phyloP scores from a whole-genome alignment of 1,140 invertebrate genomes.

The Bathynomus jamesi region DNA sequence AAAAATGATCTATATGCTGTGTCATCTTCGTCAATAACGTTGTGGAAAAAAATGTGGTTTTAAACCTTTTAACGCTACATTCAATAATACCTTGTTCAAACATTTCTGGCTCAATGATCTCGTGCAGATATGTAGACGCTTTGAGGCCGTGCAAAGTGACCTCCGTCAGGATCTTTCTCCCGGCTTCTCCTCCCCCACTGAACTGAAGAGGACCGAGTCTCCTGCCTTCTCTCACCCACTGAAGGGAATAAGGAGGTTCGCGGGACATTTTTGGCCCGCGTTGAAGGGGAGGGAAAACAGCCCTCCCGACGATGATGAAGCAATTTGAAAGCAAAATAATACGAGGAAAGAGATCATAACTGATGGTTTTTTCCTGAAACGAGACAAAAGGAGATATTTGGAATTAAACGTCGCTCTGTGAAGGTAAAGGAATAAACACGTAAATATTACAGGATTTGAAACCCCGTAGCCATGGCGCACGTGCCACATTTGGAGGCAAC shows the following conservation, averaged over 20 bases:
- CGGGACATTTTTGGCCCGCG: conserved; percentile 7
- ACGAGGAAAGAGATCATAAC: not conserved
- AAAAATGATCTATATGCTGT: not conserved
- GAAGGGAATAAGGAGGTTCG: conserved; percentile 22
- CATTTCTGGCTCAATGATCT: conserved; percentile 57
- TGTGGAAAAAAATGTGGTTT: too few species aligned
- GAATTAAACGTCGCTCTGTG: not conserved
- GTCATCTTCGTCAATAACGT: not conserved
- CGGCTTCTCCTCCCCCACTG: conserved; percentile 17
- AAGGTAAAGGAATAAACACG: not conserved
- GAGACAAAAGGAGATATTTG: not conserved
- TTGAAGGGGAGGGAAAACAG: not conserved
- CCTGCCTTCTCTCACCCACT: conserved; percentile 22
- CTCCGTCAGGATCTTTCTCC: conserved; percentile 21
- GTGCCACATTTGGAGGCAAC: too few species aligned
- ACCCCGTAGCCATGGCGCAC: too few species aligned
- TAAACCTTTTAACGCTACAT: conserved; percentile 29
- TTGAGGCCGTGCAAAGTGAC: conserved; percentile 53
- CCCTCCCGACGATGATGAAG: not conserved
- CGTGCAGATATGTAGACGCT: conserved; percentile 57
- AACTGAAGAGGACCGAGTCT: conserved; percentile 18
- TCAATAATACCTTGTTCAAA: conserved; percentile 63
- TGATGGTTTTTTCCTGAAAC: not conserved
- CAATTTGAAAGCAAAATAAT: not conserved
- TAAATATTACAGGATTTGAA: too few species aligned